Conservation (phyloP, 2,797 vertebrate species). For the Pyrrhura leucotis region DNA sequence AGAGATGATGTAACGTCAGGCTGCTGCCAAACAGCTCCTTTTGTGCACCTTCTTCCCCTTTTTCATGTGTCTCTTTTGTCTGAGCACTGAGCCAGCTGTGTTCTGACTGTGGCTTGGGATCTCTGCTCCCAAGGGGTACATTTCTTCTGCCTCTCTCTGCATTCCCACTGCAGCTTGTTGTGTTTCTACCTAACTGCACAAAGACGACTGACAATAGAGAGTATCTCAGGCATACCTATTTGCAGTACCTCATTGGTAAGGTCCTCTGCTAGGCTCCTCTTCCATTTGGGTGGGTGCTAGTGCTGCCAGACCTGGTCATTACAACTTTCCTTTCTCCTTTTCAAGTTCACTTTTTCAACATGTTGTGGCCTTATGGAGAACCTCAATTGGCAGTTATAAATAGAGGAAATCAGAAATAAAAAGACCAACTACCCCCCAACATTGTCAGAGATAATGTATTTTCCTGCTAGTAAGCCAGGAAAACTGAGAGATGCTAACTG, state of each 20-base stretch:
- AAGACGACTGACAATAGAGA: neutral
- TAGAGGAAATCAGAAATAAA: neutral
- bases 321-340: neutral
- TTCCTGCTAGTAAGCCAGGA: neutral
- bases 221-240: rapidly evolving
- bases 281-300: neutral
- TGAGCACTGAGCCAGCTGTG: neutral
- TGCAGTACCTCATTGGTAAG: neutral
- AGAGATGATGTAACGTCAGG: neutral
- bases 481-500: neutral
- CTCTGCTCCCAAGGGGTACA: neutral
- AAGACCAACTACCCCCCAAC: rapidly evolving
- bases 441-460: neutral
- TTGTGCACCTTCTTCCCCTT: neutral
- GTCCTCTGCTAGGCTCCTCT: neutral
- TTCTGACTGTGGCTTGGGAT: rapidly evolving
- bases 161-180: neutral
- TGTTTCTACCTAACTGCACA: neutral
- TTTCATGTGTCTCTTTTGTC: neutral
- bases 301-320: neutral
- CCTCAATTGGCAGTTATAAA: neutral
- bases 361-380: neutral
- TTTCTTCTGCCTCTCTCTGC: neutral
- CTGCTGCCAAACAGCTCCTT: neutral
- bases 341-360: neutral